phyloP scores from a whole-genome alignment of 1,140 invertebrate genomes.

The Diorhabda elongata region DNA sequence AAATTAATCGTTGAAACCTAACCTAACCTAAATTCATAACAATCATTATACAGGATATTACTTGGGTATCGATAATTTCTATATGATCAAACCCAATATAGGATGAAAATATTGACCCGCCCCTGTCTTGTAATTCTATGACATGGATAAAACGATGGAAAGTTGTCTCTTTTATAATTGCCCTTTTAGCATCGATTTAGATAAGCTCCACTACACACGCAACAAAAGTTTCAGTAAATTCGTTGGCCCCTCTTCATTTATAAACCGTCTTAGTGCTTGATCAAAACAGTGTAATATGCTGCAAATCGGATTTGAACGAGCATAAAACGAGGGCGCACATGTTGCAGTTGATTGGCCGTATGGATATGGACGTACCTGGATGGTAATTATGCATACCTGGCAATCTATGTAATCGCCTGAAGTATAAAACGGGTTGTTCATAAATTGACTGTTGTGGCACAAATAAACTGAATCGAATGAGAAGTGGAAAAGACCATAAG shows the following conservation, averaged over 20 bases:
- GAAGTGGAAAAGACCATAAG: too few relatives aligned
- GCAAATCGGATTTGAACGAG: conserved; percentile 12
- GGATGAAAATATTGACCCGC: not conserved
- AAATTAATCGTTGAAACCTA: too few relatives aligned
- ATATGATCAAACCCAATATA: too few relatives aligned
- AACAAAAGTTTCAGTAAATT: conserved; percentile 18
- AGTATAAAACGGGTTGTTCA: not conserved
- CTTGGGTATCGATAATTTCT: too few relatives aligned
- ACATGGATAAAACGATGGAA: conserved; percentile 35
- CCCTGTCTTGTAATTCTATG: conserved; percentile 10
- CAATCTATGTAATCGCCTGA: not conserved
- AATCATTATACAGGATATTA: too few relatives aligned
- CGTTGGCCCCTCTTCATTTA: conserved; percentile 7
- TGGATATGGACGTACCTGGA: not conserved
- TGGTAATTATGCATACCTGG: not conserved
- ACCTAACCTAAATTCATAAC: too few relatives aligned
- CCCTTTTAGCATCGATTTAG: conserved; percentile 32
- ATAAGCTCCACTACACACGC: conserved; percentile 19
- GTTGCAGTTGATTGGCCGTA: conserved; percentile 1
- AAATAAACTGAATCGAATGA: too few relatives aligned
- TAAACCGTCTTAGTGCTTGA: conserved; percentile 6
- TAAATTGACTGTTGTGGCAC: too few relatives aligned
- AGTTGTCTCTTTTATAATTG: conserved; percentile 39
- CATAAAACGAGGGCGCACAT: not conserved
- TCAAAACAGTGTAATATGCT: conserved; percentile 11